Conservation (phyloP, 2,797 vertebrate species). For the Macroramphosus scolopax region DNA sequence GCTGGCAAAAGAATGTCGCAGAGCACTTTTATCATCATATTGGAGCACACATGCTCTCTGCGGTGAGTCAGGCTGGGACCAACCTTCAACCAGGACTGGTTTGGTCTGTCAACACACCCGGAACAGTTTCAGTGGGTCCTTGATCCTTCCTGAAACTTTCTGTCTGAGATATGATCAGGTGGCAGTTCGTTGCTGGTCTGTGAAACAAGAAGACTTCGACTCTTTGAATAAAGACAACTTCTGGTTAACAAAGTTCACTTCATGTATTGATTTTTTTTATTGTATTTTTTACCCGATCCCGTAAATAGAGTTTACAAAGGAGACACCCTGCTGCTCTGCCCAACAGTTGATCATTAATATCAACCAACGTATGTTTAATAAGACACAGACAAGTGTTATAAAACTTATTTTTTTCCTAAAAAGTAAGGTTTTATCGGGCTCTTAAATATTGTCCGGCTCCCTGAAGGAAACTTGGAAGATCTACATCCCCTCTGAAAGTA, state of each 20-base stretch:
- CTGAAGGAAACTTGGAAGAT: too few species aligned
- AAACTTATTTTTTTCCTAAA: too few species aligned
- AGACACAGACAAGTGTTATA: too few species aligned
- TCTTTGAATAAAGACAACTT: constrained; percentile 62
- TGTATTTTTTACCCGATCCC: too few species aligned
- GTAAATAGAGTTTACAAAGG: too few species aligned
- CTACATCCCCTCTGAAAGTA: too few species aligned
- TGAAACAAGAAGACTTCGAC: constrained; percentile 19
- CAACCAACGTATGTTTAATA: too few species aligned
- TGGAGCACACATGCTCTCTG: constrained; percentile 11
- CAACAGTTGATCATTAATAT: too few species aligned
- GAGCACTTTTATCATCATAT: constrained; percentile 45
- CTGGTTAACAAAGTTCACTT: constrained; percentile 27
- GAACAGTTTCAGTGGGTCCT: constrained; percentile 18
- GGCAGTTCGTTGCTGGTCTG: constrained; percentile 20
- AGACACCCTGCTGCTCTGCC: too few species aligned
- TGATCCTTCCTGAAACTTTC: constrained; percentile 18
- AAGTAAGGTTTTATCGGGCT: too few species aligned
- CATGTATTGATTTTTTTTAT: background rate
- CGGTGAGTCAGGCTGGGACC: background rate
- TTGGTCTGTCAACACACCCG: background rate
- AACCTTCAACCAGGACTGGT: constrained; percentile 6
- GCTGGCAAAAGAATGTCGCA: constrained; percentile 28
- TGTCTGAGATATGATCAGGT: constrained; percentile 21
- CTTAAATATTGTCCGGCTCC: too few species aligned